These are phyloP conservation scores for Eudemis profundana DNA, from an alignment of 2,888 invertebrate genomes.

Conservation along the genomic window DNA sequence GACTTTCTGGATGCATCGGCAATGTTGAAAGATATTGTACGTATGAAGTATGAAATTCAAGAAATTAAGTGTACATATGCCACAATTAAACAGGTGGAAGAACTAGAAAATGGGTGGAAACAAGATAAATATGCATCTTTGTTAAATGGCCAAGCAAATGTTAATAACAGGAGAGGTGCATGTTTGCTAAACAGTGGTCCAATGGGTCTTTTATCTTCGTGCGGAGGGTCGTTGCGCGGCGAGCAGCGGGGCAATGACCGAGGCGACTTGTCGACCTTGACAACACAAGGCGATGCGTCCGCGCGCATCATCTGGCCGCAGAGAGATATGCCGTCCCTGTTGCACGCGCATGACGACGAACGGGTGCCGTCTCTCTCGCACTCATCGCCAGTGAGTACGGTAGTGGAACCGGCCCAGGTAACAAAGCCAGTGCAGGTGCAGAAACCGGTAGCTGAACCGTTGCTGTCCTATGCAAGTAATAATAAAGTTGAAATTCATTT, in stretches of 20 bases:
- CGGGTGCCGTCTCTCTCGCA: no score
- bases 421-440: no score
- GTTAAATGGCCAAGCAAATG: background rate
- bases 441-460: no score
- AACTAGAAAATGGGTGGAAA: background rate
- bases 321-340: background rate
- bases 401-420: no score
- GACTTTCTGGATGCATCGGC: constrained; percentile 14
- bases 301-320: background rate
- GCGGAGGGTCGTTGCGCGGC: background rate
- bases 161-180: constrained; percentile 3
- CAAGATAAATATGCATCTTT: constrained; percentile 8
- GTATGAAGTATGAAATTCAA: constrained; percentile 2
- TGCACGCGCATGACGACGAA: background rate
- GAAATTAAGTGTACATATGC: constrained; percentile 6
- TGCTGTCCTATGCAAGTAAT: no score
- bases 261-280: background rate
- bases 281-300: no score
- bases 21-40: background rate
- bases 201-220: constrained; percentile 5
- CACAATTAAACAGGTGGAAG: constrained; percentile 3
- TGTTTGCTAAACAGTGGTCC: constrained; percentile 7
- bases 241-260: background rate
- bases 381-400: no score
- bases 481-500: no score